These are phyloP conservation scores for Tauraco hartlaubi DNA, from an alignment of 2,797 vertebrate genomes.

Conservation along the genomic window DNA sequence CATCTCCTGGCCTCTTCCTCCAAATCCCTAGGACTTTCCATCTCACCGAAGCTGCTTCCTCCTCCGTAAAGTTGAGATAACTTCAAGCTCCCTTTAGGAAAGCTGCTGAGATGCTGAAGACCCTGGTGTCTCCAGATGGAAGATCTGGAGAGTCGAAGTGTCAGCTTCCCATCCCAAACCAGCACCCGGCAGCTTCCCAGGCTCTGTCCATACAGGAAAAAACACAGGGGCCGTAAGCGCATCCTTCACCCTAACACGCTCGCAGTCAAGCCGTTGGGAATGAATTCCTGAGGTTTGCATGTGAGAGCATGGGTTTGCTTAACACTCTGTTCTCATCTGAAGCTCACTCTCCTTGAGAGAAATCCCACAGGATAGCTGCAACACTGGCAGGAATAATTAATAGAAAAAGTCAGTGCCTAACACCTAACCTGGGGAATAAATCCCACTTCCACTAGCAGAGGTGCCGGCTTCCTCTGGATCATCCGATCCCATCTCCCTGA, in stretches of 20 bases:
- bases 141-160: not conserved
- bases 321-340: not conserved
- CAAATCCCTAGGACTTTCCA: not conserved
- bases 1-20: not conserved
- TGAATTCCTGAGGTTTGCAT: not conserved
- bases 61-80: not conserved
- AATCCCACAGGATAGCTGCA: not conserved
- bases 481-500: fast-evolving
- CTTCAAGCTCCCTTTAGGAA: not conserved
- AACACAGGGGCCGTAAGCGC: not conserved
- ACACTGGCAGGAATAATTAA: not conserved
- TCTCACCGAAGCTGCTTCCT: not conserved
- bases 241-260: not conserved
- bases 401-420: not conserved
- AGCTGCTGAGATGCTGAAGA: not conserved
- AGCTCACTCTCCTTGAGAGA: not conserved
- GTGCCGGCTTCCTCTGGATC: not conserved
- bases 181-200: fast-evolving
- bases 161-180: not conserved
- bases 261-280: fast-evolving
- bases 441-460: not conserved
- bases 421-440: not conserved
- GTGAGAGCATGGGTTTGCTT: not conserved
- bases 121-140: not conserved
- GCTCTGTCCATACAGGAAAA: not conserved